Percentiles rank a stretch among this genome's conserved stretches.
Evolutionary conservation across 2,113 vertebrate genomes (phyloP).

Genomic region (Chitala chitala): DNA sequence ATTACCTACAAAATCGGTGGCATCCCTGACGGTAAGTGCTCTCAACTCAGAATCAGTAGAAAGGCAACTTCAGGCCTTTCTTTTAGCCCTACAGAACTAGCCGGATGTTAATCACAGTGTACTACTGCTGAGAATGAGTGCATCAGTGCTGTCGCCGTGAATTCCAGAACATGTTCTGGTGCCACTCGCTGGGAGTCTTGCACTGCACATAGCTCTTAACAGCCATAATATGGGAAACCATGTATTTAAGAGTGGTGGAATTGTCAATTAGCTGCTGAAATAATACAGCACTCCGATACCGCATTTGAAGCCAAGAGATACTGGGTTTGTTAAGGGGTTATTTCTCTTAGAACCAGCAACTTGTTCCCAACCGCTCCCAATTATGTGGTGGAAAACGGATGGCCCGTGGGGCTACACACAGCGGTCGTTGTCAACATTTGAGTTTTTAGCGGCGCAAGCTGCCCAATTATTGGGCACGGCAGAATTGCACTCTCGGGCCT

Average conservation of each 20-base stretch:
- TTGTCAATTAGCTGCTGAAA: slow-evolving; percentile 64
- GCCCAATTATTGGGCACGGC: background rate
- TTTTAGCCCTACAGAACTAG: too few relatives aligned
- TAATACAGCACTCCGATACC: slow-evolving; percentile 62
- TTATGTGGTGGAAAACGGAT: slow-evolving; percentile 66
- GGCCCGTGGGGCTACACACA: slow-evolving; percentile 43
- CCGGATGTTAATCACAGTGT: background rate
- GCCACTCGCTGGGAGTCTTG: slow-evolving; percentile 48
- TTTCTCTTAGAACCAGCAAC: slow-evolving; percentile 57
- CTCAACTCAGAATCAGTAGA: too few relatives aligned
- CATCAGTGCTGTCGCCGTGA: slow-evolving; percentile 32
- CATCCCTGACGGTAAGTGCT: slow-evolving; percentile 77
- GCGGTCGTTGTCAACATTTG: slow-evolving; percentile 55
- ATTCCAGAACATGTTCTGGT: slow-evolving; percentile 39
- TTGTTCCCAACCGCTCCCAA: slow-evolving; percentile 59
- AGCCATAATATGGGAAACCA: slow-evolving; percentile 56
- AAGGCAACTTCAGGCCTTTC: too few relatives aligned
- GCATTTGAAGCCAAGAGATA: slow-evolving; percentile 60
- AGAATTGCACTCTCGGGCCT: background rate
- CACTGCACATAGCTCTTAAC: slow-evolving; percentile 45
- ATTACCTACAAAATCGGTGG: slow-evolving; percentile 86
- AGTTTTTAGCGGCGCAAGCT: slow-evolving; percentile 25
- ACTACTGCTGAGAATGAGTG: background rate
- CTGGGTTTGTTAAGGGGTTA: slow-evolving; percentile 55
- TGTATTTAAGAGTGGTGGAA: slow-evolving; percentile 63